Evolutionary conservation across 2,888 invertebrate genomes (phyloP).

Genomic region (Oligia strigilis): DNA sequence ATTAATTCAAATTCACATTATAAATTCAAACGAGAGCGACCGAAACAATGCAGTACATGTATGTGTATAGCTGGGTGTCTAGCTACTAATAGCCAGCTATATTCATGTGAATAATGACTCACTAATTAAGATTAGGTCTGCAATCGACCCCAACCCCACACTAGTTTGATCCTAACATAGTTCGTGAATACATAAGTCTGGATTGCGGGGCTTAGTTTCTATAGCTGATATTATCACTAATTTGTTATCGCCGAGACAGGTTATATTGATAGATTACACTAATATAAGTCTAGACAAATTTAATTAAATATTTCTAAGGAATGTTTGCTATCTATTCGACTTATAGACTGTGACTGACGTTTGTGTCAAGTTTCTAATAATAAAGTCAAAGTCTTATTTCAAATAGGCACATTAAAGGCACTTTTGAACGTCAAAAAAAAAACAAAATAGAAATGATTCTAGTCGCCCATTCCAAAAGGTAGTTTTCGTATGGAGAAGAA

Average conservation of each 20-base stretch:
- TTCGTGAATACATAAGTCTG: constrained; percentile 20
- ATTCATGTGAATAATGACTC: constrained; percentile 45
- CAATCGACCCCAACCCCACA: constrained; percentile 18
- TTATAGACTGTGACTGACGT: neutral
- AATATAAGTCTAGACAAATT: neutral
- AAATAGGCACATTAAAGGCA: too few relatives aligned
- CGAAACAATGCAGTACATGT: constrained; percentile 45
- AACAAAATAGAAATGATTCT: too few relatives aligned
- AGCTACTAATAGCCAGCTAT: constrained; percentile 1
- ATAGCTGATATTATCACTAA: neutral
- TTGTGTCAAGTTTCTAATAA: neutral
- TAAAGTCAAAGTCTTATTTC: too few relatives aligned
- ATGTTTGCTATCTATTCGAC: neutral
- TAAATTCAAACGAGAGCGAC: constrained; percentile 52
- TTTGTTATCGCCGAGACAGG: constrained; percentile 8
- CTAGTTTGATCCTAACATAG: constrained; percentile 35
- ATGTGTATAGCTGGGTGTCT: neutral
- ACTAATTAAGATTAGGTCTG: constrained; percentile 57
- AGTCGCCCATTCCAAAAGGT: too few relatives aligned
- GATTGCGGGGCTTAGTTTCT: constrained; percentile 1
- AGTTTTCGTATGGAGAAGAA: too few relatives aligned
- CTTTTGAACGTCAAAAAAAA: too few relatives aligned
- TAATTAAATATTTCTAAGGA: constrained; percentile 1
- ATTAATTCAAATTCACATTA: constrained; percentile 59
- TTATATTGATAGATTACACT: constrained; percentile 16